Base-by-base conservation (phyloP, 2,797 vertebrate genomes). In the Amniataba percoides region DNA sequence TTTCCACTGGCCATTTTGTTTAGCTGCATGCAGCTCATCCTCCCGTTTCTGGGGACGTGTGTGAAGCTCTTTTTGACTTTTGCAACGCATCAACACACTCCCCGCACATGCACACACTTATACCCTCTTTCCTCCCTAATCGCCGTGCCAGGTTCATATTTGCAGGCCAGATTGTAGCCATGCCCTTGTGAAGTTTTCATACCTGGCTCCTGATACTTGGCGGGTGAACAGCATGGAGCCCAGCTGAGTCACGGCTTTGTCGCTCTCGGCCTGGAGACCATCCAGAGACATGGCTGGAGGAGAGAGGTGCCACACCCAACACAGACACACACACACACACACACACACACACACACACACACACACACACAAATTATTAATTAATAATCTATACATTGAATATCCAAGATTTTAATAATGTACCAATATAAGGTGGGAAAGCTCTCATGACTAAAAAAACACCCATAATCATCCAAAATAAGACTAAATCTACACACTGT, bases 141-240 rank as follows among this genome's bases (percentile, higher is more conserved):
- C 27, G 5, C 27, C 1, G 3, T 31, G 3, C 19, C 21, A 34
- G 21, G n/a, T 59, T 48, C 31, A 67, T 39, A 72, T 39, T 42
- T 45, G n/a, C 11, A 18, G 59, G 62, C 45, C 51, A 65, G 45
- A 63, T 8, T 13, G 21, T 18, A 3, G 31, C 10, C 55, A 13
- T 15, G 52, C 27, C 51, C n/a, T 36, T 78, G 25, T 2, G 3
- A 59, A 49, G 18, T 61, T 36, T 72, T 63, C 95, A 82, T 87
- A 99, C 98, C 98, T 98, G 79, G 97, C 98, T 88, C 98, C 98
- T 25, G 98, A 99, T 90, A 99, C 98, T 77, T 98, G 98, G 88
- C 98, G 96, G 70, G 97, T 99, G 90, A 99, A 99, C 86, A 99
- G 92, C 98, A 99, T 99, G 70, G 98, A 99, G 89, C 98, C 98